Evolutionary conservation across 2,113 vertebrate species (phyloP).

Genomic region (Ivindomyrus marchei): DNA sequence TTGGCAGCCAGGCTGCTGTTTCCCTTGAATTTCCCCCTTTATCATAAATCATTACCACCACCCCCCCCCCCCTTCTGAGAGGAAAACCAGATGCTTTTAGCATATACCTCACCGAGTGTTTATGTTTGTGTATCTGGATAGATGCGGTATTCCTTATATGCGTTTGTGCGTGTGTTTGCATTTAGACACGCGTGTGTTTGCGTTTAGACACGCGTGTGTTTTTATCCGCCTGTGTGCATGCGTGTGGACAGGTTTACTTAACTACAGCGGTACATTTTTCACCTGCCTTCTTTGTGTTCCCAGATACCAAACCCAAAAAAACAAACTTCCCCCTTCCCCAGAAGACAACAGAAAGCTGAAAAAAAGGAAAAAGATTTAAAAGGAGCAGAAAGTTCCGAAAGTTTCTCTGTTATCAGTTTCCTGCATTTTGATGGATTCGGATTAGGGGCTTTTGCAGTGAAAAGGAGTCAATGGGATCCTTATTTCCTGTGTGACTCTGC

Average conservation of each 20-base stretch:
- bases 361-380: background rate
- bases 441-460: background rate
- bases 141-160: background rate
- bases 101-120: slow-evolving; percentile 24
- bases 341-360: background rate
- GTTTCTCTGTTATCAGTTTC: background rate
- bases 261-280: slow-evolving; percentile 24
- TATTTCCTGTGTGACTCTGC: background rate
- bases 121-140: slow-evolving; percentile 19
- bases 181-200: slow-evolving; percentile 23
- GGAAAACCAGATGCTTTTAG: slow-evolving; percentile 52
- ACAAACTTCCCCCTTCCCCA: background rate
- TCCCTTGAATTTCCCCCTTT: slow-evolving; percentile 47
- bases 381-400: background rate
- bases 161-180: slow-evolving; percentile 26
- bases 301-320: background rate
- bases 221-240: slow-evolving; percentile 28
- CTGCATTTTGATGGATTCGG: background rate
- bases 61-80: slow-evolving; percentile 35
- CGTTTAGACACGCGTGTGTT: slow-evolving; percentile 16
- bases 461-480: background rate
- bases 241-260: slow-evolving; percentile 20
- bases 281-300: background rate
- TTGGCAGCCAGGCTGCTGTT: slow-evolving; percentile 49
- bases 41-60: slow-evolving; percentile 61